These are phyloP conservation scores for Pogonomyrmex californicus DNA, from an alignment of 1,140 invertebrate genomes.

Conservation along the genomic window DNA sequence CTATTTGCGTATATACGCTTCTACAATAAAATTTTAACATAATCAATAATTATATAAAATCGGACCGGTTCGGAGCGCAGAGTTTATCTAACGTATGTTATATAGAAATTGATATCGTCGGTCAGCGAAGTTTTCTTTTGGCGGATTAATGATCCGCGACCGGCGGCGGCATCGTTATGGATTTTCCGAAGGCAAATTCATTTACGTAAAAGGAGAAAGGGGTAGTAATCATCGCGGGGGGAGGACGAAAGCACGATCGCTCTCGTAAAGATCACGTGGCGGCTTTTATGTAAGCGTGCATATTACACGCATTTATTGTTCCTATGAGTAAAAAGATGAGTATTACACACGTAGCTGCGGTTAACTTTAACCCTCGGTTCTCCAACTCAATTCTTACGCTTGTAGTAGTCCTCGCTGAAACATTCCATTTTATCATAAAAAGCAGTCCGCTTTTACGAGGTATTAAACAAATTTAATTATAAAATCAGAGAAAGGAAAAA, in stretches of 20 bases:
- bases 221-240: slow-evolving; percentile 52
- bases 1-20: not conserved
- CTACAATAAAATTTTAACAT: slow-evolving; percentile 47
- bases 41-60: slow-evolving; percentile 58
- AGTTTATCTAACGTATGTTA: slow-evolving; percentile 21
- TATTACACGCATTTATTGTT: slow-evolving; percentile 77
- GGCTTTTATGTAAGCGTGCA: slow-evolving; percentile 67
- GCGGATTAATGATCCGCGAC: slow-evolving; percentile 37
- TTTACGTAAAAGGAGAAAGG: slow-evolving; percentile 76
- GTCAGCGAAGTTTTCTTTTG: slow-evolving; percentile 33
- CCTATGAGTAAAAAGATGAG: slow-evolving; percentile 74
- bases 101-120: slow-evolving; percentile 23
- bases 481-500: slow-evolving; percentile 5
- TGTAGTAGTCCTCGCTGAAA: slow-evolving; percentile 91
- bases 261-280: slow-evolving; percentile 48
- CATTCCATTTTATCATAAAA: not conserved
- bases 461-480: not conserved
- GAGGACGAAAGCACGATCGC: slow-evolving; percentile 23
- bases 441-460: not conserved
- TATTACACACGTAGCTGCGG: slow-evolving; percentile 66
- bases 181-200: slow-evolving; percentile 51
- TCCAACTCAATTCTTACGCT: slow-evolving; percentile 78
- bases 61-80: slow-evolving; percentile 36
- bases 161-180: slow-evolving; percentile 34
- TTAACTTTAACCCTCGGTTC: slow-evolving; percentile 52